These are phyloP conservation scores for Pleuronectes platessa DNA, from an alignment of 2,113 vertebrate species.

Conservation along the genomic window DNA sequence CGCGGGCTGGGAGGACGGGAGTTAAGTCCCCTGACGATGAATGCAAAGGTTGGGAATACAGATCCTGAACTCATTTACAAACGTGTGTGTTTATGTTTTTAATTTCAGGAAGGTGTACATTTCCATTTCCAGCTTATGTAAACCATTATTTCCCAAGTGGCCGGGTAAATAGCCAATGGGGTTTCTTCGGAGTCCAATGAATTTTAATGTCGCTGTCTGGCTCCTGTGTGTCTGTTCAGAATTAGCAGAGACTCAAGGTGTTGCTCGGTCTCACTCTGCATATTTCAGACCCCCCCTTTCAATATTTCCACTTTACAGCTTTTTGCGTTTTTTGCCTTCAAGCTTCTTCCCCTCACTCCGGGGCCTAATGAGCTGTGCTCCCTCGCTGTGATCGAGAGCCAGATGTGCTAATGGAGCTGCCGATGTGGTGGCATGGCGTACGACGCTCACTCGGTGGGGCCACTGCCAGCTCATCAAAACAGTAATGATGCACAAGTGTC, in stretches of 20 bases:
- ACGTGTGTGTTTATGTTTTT: slow-evolving; percentile 59
- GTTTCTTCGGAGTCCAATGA: slow-evolving; percentile 58
- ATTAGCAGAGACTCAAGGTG: slow-evolving; percentile 60
- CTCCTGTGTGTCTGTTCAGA: slow-evolving; percentile 41
- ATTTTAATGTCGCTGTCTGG: slow-evolving; percentile 70
- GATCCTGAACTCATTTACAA: slow-evolving; percentile 48
- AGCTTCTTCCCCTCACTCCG: slow-evolving; percentile 15
- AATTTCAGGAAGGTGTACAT: slow-evolving; percentile 51
- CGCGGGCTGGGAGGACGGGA: not conserved
- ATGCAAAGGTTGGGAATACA: slow-evolving; percentile 43
- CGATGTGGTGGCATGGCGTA: slow-evolving; percentile 29
- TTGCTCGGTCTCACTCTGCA: slow-evolving; percentile 43
- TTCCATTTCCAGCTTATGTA: slow-evolving; percentile 72
- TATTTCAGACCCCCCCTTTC: slow-evolving; percentile 39
- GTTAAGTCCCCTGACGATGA: slow-evolving; percentile 30
- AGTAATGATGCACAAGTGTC: slow-evolving; percentile 45
- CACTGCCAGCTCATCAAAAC: slow-evolving; percentile 57
- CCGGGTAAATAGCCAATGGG: slow-evolving; percentile 63
- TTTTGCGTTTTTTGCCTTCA: slow-evolving; percentile 19
- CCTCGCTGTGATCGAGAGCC: slow-evolving; percentile 49
- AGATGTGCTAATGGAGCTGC: slow-evolving; percentile 63
- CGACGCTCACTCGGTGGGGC: not conserved
- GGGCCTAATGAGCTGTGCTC: slow-evolving; percentile 68
- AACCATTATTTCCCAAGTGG: slow-evolving; percentile 69
- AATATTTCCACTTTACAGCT: slow-evolving; percentile 17